A percentile compares a stretch with the other conserved stretches of the same genome.
phyloP scores from a whole-genome alignment of 2,888 invertebrate genomes.

The Leucophora obtusa region DNA sequence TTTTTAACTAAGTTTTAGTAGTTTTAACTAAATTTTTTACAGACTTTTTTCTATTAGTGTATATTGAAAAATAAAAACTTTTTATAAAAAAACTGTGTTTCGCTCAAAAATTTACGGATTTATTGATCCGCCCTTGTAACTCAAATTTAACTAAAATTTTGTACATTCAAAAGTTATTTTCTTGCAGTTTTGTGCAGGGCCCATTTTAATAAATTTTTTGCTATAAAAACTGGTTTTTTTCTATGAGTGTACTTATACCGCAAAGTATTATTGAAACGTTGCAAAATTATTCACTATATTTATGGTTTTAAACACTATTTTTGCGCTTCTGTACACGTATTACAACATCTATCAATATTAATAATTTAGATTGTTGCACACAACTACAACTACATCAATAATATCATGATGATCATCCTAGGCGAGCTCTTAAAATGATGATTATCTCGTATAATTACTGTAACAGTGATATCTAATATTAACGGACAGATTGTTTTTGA shows the following conservation, averaged over 20 bases:
- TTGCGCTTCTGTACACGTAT: conserved; percentile 7
- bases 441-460: background rate
- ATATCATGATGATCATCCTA: background rate
- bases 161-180: too few species aligned
- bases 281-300: conserved; percentile 9
- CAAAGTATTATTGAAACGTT: conserved; percentile 27
- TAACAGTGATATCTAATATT: background rate
- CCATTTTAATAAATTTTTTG: too few species aligned
- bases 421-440: background rate
- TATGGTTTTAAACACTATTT: background rate
- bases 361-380: conserved; percentile 22
- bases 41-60: too few species aligned
- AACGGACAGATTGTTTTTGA: background rate
- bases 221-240: too few species aligned
- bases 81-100: too few species aligned
- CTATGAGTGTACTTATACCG: conserved; percentile 43
- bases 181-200: too few species aligned
- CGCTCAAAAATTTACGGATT: too few species aligned
- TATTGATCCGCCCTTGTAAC: too few species aligned
- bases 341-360: conserved; percentile 48
- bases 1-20: too few species aligned
- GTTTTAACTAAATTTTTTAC: too few species aligned
- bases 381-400: background rate
- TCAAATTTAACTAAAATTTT: too few species aligned
- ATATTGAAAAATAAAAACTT: too few species aligned